phyloP scores from a whole-genome alignment of 2,888 invertebrate species.

The Polyploca ridens region DNA sequence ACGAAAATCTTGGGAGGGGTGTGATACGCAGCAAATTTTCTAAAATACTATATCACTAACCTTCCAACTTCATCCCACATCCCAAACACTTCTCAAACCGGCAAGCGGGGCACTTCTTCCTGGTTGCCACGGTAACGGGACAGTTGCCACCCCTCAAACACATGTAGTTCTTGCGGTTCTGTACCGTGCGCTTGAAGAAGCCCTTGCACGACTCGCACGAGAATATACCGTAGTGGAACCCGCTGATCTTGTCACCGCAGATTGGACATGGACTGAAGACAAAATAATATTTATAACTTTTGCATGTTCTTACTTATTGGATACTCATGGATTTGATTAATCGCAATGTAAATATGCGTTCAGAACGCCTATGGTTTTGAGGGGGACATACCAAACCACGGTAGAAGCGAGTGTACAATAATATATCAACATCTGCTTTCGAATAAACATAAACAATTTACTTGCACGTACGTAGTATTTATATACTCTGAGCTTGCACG shows the following conservation, averaged over 20 bases:
- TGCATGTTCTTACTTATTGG: no score
- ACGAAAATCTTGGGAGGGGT: no score
- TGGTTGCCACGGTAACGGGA: constrained; percentile 95
- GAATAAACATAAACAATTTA: no score
- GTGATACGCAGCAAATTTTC: no score
- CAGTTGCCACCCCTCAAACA: constrained; percentile 96
- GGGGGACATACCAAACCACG: no score
- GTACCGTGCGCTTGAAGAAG: constrained; percentile 99
- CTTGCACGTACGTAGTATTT: no score
- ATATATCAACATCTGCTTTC: no score
- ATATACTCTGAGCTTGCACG: no score
- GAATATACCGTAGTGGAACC: constrained; percentile 99
- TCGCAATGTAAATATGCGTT: no score
- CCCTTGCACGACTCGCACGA: constrained; percentile 99
- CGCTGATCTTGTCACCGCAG: constrained; percentile 97
- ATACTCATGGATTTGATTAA: no score
- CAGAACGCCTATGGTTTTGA: no score
- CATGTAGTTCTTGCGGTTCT: constrained; percentile 98
- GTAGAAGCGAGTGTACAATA: no score
- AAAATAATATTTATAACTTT: not conserved
- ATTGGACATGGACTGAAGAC: constrained; percentile 94
- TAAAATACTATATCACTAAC: constrained; percentile 63
- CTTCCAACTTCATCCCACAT: constrained; percentile 98
- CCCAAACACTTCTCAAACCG: constrained; percentile 97
- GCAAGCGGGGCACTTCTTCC: constrained; percentile 99